phyloP scores from a whole-genome alignment of 2,888 invertebrate genomes.

The Osedax fenrisi region DNA sequence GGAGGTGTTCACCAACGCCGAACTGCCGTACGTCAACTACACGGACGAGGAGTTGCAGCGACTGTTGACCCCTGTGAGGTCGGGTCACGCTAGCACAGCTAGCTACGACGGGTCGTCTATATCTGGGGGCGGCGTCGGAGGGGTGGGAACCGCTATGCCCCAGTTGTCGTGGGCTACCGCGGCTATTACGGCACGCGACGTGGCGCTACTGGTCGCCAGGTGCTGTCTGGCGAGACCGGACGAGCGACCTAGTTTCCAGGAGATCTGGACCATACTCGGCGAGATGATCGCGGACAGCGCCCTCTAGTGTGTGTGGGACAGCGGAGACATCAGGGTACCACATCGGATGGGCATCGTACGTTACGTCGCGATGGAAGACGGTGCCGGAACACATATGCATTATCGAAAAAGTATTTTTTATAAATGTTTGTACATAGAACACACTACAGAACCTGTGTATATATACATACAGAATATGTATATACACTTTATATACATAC shows the following conservation, averaged over 20 bases:
- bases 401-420: too few relatives aligned
- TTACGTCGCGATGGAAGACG: too few relatives aligned
- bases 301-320: conserved; percentile 28
- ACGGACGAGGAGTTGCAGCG: conserved; percentile 62
- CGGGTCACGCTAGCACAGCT: conserved; percentile 50
- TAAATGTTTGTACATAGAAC: too few relatives aligned
- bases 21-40: conserved; percentile 64
- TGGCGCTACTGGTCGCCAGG: conserved; percentile 42
- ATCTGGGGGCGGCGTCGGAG: conserved; percentile 45
- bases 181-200: conserved; percentile 45
- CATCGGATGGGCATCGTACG: background rate
- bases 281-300: conserved; percentile 42
- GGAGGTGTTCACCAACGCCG: conserved; percentile 74
- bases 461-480: too few relatives aligned
- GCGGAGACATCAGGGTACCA: background rate
- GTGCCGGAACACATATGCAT: too few relatives aligned
- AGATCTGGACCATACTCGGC: conserved; percentile 44
- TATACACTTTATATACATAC: too few relatives aligned
- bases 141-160: conserved; percentile 44
- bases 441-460: too few relatives aligned
- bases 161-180: conserved; percentile 41
- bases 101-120: conserved; percentile 42
- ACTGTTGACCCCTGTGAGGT: conserved; percentile 42
- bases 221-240: conserved; percentile 48
- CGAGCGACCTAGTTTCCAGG: conserved; percentile 50